Conservation (phyloP, 2,797 vertebrate species). For the Dryobates pubescens region DNA sequence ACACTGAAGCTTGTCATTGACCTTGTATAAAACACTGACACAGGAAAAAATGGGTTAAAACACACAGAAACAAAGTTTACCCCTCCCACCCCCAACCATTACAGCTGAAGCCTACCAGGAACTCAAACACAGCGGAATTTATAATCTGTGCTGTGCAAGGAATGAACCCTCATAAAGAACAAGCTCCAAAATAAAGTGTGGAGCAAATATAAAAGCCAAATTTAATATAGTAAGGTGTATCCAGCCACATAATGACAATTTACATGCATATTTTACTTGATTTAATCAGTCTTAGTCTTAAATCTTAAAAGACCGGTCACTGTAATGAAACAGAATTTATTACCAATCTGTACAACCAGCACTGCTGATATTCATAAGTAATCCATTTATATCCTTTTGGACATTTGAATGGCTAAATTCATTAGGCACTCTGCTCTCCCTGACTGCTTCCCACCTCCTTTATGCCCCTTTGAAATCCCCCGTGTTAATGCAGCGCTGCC, state of each 20-base stretch:
- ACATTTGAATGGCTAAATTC: constrained; percentile 16
- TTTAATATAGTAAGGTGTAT: constrained; percentile 36
- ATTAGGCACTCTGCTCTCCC: background rate
- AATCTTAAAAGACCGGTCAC: background rate
- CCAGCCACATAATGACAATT: constrained; percentile 39
- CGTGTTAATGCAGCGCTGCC: background rate
- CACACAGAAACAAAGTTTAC: background rate
- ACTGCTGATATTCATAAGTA: constrained; percentile 7
- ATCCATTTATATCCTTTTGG: constrained; percentile 10
- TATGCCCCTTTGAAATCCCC: background rate
- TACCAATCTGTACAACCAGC: background rate
- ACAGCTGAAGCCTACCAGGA: background rate
- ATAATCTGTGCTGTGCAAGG: constrained; percentile 12
- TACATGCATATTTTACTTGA: constrained; percentile 25
- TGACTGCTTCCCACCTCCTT: background rate
- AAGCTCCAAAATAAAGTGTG: constrained; percentile 28
- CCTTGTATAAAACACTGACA: constrained; percentile 71
- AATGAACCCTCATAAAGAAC: constrained; percentile 13
- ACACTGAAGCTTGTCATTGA: constrained; percentile 75
- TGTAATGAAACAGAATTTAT: constrained; percentile 50
- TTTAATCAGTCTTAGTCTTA: constrained; percentile 21
- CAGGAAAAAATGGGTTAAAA: background rate
- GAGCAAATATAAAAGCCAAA: constrained; percentile 50
- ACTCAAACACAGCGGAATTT: constrained; percentile 39
- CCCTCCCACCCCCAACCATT: background rate